phyloP scores from a whole-genome alignment of 2,888 invertebrate genomes.

The Epiblema foenella region DNA sequence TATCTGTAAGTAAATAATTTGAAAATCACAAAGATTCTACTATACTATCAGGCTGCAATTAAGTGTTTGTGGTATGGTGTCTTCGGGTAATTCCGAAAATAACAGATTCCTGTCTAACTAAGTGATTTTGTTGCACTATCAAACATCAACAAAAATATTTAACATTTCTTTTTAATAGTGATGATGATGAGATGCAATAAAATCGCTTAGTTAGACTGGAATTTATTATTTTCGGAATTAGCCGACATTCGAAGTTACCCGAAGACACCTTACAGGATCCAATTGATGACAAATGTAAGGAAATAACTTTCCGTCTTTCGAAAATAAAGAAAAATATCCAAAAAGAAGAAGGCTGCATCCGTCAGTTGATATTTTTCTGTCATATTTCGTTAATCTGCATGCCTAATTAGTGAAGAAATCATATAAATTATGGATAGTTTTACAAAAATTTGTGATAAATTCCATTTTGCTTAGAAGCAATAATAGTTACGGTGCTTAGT shows the following conservation, averaged over 20 bases:
- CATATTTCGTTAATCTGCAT: constrained; percentile 7
- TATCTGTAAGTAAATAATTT: neutral
- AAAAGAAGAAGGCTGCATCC: neutral
- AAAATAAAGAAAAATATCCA: neutral
- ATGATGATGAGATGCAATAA: too few species aligned
- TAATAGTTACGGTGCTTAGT: constrained; percentile 47
- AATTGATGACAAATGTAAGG: neutral
- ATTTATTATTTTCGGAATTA: too few species aligned
- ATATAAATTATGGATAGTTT: constrained; percentile 43
- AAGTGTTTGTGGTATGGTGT: neutral
- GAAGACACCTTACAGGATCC: too few species aligned
- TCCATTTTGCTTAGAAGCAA: constrained; percentile 43
- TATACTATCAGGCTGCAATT: neutral
- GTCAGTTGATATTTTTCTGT: neutral
- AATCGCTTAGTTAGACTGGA: too few species aligned
- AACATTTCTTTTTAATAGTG: too few species aligned
- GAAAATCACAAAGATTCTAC: neutral
- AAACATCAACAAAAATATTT: too few species aligned
- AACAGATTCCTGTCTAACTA: too few species aligned
- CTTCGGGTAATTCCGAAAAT: too few species aligned
- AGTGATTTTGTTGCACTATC: too few species aligned
- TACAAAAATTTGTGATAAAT: constrained; percentile 47
- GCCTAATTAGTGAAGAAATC: constrained; percentile 27
- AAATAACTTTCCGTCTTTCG: neutral
- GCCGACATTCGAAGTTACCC: too few species aligned